Evolutionary conservation across 2,888 invertebrate genomes (phyloP), one percentile per base, ranked within the genome.

Genomic region (Cephus spinipes): DNA sequence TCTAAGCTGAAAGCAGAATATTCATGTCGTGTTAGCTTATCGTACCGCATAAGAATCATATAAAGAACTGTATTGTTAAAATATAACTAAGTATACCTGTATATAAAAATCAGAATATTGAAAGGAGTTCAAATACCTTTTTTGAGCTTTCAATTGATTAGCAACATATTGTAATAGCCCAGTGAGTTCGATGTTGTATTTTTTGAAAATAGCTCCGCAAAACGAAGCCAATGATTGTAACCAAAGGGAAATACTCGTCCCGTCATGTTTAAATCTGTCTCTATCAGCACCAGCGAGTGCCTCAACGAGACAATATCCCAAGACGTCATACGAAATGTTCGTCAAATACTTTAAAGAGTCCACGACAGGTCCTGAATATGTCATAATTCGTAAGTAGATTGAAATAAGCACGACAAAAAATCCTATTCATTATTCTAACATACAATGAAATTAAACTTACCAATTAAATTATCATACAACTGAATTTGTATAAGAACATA

Each of bases 261-360:
- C 98, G 88, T 97, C 97, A 84, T 96, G 96, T 87, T 98, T 98
- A 84, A 97, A 95, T 75, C 96, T 93, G 84, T 94, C 94, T 84
- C 96, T 94, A 85, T 95, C 94, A 2, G 97, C 96, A 87, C 95
- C 93, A 3, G 97, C 95, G 83, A 99, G 93, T 23, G 98, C 97
- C 92, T 99, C 99, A 79, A 99, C 96, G 79, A 99, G 93, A 91
- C 98, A 99, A 92, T 96, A 99, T 33, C 98, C 97, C 86, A 99
- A 93, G 83, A 99, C 97, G 92, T 99, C 99, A 90, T 99, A 97
- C 0, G 99, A 98, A 79, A 99, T 93, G 79, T 96, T 96, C 32
- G 98, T 99, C 88, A 99, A 93, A 92, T 98, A 99, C 92, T 99
- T 98, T 80, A 99, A 93, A 1, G 99, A 98, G 91, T 99, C 99